phyloP scores from a whole-genome alignment of 2,797 vertebrate genomes.

The Hypotaenidia philippensis region DNA sequence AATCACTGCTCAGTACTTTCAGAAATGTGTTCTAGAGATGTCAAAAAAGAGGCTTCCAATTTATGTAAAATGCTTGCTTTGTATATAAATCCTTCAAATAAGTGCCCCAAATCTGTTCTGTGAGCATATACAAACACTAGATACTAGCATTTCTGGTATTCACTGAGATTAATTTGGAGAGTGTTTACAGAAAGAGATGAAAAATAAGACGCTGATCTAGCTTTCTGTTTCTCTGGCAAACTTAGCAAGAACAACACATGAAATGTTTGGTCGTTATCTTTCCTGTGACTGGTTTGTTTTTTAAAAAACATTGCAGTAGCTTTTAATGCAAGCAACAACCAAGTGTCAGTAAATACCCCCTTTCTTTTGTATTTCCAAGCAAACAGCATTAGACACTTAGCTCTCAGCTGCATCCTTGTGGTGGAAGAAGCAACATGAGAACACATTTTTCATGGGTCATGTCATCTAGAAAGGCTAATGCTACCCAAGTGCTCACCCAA shows the following conservation, averaged over 20 bases:
- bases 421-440: background rate
- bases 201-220: background rate
- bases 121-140: background rate
- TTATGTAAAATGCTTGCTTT: background rate
- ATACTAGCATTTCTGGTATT: conserved; percentile 17
- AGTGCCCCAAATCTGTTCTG: conserved; percentile 18
- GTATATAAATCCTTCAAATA: background rate
- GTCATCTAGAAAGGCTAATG: background rate
- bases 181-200: background rate
- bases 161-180: background rate
- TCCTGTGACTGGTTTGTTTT: background rate
- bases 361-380: conserved; percentile 11
- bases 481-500: background rate
- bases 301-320: background rate
- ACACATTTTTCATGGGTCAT: conserved; percentile 15
- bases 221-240: conserved; percentile 6
- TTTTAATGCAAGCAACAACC: background rate
- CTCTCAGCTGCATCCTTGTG: conserved; percentile 25
- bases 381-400: background rate
- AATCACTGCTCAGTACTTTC: background rate
- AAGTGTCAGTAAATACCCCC: background rate
- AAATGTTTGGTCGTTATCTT: background rate
- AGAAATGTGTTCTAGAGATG: background rate
- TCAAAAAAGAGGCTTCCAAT: background rate
- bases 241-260: background rate